These are phyloP conservation scores for Hestina assimilis DNA, from an alignment of 1,140 invertebrate genomes.

Conservation along the genomic window DNA sequence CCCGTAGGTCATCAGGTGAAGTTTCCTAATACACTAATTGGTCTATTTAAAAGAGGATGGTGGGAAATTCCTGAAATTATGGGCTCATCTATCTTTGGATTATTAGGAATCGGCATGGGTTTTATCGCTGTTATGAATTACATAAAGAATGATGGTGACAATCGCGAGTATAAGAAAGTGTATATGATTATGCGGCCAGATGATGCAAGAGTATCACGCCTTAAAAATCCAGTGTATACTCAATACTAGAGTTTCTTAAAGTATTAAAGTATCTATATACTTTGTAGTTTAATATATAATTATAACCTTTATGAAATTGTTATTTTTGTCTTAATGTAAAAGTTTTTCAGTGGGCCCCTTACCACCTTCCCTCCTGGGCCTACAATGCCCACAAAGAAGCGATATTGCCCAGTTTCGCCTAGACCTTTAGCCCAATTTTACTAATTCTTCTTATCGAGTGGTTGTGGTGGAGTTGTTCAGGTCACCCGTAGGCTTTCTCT, in stretches of 20 bases:
- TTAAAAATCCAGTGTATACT: conserved; percentile 58
- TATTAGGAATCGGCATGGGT: conserved; percentile 69
- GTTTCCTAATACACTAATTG: conserved; percentile 51
- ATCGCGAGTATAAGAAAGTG: conserved; percentile 66
- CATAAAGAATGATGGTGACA: conserved; percentile 72
- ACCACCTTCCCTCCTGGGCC: too few species aligned
- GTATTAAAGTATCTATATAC: neutral
- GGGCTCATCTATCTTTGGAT: conserved; percentile 66
- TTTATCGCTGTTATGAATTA: conserved; percentile 50
- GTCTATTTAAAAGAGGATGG: conserved; percentile 77
- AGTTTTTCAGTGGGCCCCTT: too few species aligned
- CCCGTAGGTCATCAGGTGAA: conserved; percentile 50
- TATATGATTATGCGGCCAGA: conserved; percentile 75
- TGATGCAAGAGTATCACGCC: conserved; percentile 57
- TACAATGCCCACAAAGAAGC: too few species aligned
- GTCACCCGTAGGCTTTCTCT: too few species aligned
- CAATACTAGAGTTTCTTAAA: conserved; percentile 28
- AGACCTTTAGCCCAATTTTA: too few species aligned
- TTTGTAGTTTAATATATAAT: neutral
- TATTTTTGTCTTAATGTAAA: neutral
- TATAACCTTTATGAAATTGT: neutral
- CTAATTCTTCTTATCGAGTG: too few species aligned
- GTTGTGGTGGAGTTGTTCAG: too few species aligned
- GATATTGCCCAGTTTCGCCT: too few species aligned
- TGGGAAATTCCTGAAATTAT: conserved; percentile 81